Percentiles rank a stretch among this genome's conserved stretches.
These are phyloP conservation scores for Crossocerus cetratus DNA, from an alignment of 2,888 invertebrate species.

Conservation along the genomic window DNA sequence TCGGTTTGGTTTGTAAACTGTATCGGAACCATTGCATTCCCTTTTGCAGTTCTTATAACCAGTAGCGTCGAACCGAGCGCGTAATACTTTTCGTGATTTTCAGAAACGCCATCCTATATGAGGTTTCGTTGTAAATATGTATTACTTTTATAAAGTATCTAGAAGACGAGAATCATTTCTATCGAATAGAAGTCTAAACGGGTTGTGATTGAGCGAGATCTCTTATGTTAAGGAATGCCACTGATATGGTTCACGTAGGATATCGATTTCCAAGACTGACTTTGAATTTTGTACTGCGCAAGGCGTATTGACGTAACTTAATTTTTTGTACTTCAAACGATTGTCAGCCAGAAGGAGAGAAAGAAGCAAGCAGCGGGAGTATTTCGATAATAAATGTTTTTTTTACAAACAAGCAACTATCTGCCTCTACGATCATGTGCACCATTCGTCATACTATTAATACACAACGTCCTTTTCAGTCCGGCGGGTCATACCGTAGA, in stretches of 20 bases:
- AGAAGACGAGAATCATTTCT: not conserved
- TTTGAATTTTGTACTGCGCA: slow-evolving; percentile 16
- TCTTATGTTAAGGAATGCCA: not conserved
- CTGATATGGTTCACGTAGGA: slow-evolving; percentile 12
- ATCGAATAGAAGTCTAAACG: not conserved
- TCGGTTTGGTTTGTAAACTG: slow-evolving; percentile 74
- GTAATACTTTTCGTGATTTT: slow-evolving; percentile 5
- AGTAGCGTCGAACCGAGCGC: not conserved
- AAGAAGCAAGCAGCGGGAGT: not conserved
- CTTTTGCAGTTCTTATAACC: slow-evolving; percentile 30
- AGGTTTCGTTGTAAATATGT: too few species aligned
- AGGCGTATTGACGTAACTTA: slow-evolving; percentile 49
- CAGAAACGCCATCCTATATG: not conserved
- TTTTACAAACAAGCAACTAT: slow-evolving; percentile 45
- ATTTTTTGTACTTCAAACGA: slow-evolving; percentile 51
- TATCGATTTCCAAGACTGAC: not conserved
- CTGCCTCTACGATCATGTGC: slow-evolving; percentile 26
- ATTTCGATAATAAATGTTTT: slow-evolving; percentile 54
- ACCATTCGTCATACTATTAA: slow-evolving; percentile 66
- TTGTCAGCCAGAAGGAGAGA: slow-evolving; percentile 37
- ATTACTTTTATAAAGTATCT: slow-evolving; percentile 6
- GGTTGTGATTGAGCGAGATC: not conserved
- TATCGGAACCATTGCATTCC: slow-evolving; percentile 66
- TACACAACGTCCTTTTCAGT: slow-evolving; percentile 72
- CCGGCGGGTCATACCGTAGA: slow-evolving; percentile 61